Percentiles rank a stretch among this genome's conserved stretches.
These are phyloP conservation scores for Poeciliopsis presidionis DNA, from an alignment of 2,797 vertebrate genomes.

Conservation along the genomic window DNA sequence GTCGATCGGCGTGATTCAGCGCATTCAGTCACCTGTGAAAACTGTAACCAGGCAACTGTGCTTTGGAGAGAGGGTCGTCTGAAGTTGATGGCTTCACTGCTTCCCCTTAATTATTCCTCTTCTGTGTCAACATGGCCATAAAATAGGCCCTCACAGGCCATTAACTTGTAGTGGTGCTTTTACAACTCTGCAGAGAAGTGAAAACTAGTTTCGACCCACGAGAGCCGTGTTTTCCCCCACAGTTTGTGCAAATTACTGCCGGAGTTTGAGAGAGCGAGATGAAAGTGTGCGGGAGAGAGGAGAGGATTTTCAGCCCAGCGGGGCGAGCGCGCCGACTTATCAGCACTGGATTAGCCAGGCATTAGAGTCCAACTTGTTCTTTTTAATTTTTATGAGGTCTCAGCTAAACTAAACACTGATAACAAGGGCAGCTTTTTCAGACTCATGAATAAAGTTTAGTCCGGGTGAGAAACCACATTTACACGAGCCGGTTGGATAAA, in stretches of 20 bases:
- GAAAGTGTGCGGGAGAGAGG: conserved; percentile 42
- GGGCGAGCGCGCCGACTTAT: conserved; percentile 53
- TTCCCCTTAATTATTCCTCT: conserved; percentile 61
- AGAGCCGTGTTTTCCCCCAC: conserved; percentile 46
- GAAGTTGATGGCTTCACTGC: conserved; percentile 47
- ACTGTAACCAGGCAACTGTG: conserved; percentile 70
- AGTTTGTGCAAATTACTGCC: conserved; percentile 59
- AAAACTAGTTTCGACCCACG: conserved; percentile 52
- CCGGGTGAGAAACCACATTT: conserved; percentile 39
- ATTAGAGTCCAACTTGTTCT: conserved; percentile 59
- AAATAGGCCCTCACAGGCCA: conserved; percentile 62
- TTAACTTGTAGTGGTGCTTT: conserved; percentile 71
- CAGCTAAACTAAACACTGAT: conserved; percentile 66
- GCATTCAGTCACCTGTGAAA: conserved; percentile 59
- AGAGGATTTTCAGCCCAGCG: conserved; percentile 53
- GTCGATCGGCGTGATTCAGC: conserved; percentile 55
- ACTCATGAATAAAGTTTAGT: conserved; percentile 58
- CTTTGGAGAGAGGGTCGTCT: conserved; percentile 37
- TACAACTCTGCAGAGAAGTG: conserved; percentile 49
- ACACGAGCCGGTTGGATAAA: conserved; percentile 24
- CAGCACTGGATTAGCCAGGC: conserved; percentile 64
- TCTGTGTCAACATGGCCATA: conserved; percentile 62
- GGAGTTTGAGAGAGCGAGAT: conserved; percentile 49
- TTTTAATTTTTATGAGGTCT: conserved; percentile 64
- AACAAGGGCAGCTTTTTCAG: conserved; percentile 45